phyloP scores from a whole-genome alignment of 1,140 invertebrate genomes.

The Bombyx mandarina region DNA sequence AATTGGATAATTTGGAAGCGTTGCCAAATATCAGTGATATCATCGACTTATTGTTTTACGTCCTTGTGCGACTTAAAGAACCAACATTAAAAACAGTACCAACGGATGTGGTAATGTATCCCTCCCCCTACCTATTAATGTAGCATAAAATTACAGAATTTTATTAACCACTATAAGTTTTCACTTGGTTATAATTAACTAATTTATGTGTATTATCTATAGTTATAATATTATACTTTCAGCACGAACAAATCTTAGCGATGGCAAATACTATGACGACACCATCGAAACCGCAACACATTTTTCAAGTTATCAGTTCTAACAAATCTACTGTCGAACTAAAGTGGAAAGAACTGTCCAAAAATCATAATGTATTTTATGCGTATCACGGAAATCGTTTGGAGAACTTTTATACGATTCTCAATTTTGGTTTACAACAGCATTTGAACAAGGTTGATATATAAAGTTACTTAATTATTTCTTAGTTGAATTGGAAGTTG shows the following conservation, averaged over 20 bases:
- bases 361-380: constrained; percentile 74
- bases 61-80: constrained; percentile 72
- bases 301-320: constrained; percentile 75
- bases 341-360: constrained; percentile 72
- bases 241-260: constrained; percentile 71
- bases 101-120: constrained; percentile 61
- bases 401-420: constrained; percentile 87
- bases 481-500: too few species aligned
- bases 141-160: too few species aligned
- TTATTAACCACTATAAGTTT: too few species aligned
- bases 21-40: constrained; percentile 60
- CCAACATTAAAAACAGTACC: constrained; percentile 71
- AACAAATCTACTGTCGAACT: constrained; percentile 70
- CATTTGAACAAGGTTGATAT: constrained; percentile 80
- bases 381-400: constrained; percentile 85
- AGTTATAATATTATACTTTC: constrained; percentile 24
- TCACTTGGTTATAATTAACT: too few species aligned
- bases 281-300: constrained; percentile 73
- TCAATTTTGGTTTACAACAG: constrained; percentile 83
- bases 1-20: constrained; percentile 67
- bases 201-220: not conserved
- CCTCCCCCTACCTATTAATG: too few species aligned
- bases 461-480: too few species aligned
- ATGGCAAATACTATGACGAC: constrained; percentile 63
- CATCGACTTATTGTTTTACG: constrained; percentile 75